These are phyloP conservation scores for Ciconia stormi DNA, from an alignment of 2,113 vertebrate species.

Conservation along the genomic window DNA sequence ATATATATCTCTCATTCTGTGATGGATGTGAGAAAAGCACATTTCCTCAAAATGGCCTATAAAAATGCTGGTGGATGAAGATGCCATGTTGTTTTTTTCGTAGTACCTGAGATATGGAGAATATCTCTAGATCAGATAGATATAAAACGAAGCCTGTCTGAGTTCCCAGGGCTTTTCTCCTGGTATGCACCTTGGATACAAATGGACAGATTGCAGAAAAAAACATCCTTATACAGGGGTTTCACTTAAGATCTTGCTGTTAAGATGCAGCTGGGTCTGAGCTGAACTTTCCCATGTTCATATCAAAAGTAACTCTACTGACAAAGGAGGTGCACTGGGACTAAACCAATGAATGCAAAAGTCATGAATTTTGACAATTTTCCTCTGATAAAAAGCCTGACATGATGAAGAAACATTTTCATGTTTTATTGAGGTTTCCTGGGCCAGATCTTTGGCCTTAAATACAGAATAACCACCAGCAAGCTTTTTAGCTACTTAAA, in stretches of 20 bases:
- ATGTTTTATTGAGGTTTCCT: background rate
- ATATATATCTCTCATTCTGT: background rate
- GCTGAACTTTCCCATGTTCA: background rate
- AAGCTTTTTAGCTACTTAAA: background rate
- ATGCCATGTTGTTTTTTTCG: background rate
- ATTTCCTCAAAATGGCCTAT: conserved; percentile 5
- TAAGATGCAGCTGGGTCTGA: background rate
- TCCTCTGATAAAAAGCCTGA: background rate
- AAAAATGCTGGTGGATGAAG: background rate
- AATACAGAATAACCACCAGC: background rate
- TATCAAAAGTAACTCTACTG: background rate
- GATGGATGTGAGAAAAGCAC: background rate
- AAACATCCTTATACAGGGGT: background rate
- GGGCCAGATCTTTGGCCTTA: background rate
- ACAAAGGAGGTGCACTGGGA: background rate
- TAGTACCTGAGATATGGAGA: background rate
- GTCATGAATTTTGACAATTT: background rate
- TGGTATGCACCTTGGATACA: background rate
- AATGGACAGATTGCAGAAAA: background rate
- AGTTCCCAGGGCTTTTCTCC: background rate
- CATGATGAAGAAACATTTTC: background rate
- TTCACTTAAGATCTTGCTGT: background rate
- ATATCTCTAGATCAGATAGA: background rate
- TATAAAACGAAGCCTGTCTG: background rate
- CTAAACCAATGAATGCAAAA: background rate